Evolutionary conservation across 2,797 vertebrate genomes (phyloP).

Genomic region (Argentina silus): DNA sequence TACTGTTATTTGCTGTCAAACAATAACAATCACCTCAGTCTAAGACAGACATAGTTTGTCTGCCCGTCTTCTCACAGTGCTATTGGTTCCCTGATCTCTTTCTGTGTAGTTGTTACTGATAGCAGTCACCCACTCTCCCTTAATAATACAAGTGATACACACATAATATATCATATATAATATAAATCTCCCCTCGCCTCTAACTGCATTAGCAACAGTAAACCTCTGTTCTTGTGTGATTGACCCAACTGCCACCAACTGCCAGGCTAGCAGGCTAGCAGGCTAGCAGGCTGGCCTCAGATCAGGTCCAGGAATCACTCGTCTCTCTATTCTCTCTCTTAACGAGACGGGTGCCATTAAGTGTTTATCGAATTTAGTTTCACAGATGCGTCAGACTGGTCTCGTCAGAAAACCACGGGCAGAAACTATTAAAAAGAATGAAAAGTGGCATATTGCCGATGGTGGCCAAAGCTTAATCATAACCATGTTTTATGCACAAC

Average conservation of each 20-base stretch:
- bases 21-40: too few species aligned
- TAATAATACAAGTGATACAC: neutral
- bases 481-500: constrained; percentile 58
- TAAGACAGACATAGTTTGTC: too few species aligned
- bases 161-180: neutral
- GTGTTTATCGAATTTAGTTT: constrained; percentile 10
- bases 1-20: too few species aligned
- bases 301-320: constrained; percentile 1
- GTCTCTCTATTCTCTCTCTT: neutral
- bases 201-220: neutral
- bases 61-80: too few species aligned
- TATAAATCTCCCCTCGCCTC: too few species aligned
- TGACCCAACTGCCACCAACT: neutral
- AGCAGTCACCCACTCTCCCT: neutral
- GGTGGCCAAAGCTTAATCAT: constrained; percentile 45
- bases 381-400: neutral
- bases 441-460: constrained; percentile 5
- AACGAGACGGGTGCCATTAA: neutral
- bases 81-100: neutral
- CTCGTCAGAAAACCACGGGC: constrained; percentile 34
- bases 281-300: neutral
- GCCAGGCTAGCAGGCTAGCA: neutral
- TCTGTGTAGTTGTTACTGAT: too few species aligned
- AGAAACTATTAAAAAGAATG: constrained; percentile 35
- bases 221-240: neutral